A percentile compares a stretch with the other conserved stretches of the same genome.
Conservation (phyloP, 2,888 invertebrate genomes). For the Nomada flava region DNA sequence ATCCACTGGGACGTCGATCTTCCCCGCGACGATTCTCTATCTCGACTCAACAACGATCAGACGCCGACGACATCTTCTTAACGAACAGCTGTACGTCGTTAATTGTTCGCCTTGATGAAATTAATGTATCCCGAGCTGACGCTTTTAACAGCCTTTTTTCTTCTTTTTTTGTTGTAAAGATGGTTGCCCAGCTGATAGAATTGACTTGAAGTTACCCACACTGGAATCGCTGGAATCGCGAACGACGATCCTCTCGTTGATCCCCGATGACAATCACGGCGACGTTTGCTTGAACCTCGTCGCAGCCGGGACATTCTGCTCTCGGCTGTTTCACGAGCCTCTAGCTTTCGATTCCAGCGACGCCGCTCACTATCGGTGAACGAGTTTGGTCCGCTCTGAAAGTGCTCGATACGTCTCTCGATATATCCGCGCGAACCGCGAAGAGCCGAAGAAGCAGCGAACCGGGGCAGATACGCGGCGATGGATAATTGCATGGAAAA, state of each 20-base stretch:
- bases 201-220: constrained; percentile 66
- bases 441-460: not conserved
- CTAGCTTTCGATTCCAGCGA: too few relatives aligned
- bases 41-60: constrained; percentile 36
- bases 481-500: constrained; percentile 6
- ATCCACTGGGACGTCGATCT: constrained; percentile 16
- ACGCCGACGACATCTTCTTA: constrained; percentile 43
- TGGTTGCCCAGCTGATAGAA: constrained; percentile 66
- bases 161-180: constrained; percentile 41
- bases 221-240: constrained; percentile 40
- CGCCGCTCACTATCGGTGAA: too few relatives aligned
- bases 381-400: not conserved
- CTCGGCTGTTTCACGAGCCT: not conserved
- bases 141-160: constrained; percentile 61
- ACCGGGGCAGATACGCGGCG: constrained; percentile 13
- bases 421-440: not conserved
- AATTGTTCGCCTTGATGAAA: constrained; percentile 50
- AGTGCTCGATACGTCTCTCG: not conserved
- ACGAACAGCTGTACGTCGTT: constrained; percentile 49
- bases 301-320: constrained; percentile 25
- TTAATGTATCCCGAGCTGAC: constrained; percentile 67
- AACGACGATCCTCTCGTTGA: constrained; percentile 46
- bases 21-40: not conserved
- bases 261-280: constrained; percentile 27
- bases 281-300: constrained; percentile 30